Base-by-base conservation (phyloP, 2,797 vertebrate species). In the Eidolon dupreanum region DNA sequence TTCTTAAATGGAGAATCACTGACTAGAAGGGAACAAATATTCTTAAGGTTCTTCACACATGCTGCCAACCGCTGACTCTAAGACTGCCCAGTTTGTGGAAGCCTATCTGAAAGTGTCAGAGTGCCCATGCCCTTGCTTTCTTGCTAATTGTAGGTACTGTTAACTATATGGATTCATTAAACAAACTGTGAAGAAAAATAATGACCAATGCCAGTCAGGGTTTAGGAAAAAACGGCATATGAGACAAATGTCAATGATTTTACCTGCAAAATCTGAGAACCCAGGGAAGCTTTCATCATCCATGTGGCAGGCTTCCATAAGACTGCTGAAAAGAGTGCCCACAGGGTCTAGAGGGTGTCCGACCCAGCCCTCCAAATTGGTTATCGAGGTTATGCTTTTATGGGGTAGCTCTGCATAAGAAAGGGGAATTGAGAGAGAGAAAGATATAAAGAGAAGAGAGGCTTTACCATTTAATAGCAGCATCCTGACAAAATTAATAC, bases 361-460 rank as follows among this genome's bases (percentile, higher is more conserved):
- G 96, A 99, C 99, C 99, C 99, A 99, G 97, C 99, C 99, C 98
- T 99, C 99, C 96, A 99, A 98, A 98, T 99, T 99, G 0, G 99
- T 99, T 98, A 99, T 98, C 71, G 99, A 99, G 33, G 99, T 99
- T 94, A 99, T 98, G 91, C 99, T 99, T 99, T 99, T 99, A 97
- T 99, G 99, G 85, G 99, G 99, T 95, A 99, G 98, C 97, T 99
- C 99, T 99, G 97, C 46, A 74, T 73, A 79, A 92, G 92, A 92
- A 88, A 97, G 59, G 59, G 38, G n/a, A 46, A 96, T 87, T 26
- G 26, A 68, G 75, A 38, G 41, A 53, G 63, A 7, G 55, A 61
- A 55, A 96, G 63, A 86, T 41, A 33, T 7, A 33, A 84, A 70
- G 38, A 20, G 49, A 0, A 8, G 22, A 78, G 5, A 89, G 41